Evolutionary conservation across 35 echinoderm and acorn worm species (phyloP), one percentile per base, ranked within the genome.

Genomic region (Patiria miniata): DNA sequence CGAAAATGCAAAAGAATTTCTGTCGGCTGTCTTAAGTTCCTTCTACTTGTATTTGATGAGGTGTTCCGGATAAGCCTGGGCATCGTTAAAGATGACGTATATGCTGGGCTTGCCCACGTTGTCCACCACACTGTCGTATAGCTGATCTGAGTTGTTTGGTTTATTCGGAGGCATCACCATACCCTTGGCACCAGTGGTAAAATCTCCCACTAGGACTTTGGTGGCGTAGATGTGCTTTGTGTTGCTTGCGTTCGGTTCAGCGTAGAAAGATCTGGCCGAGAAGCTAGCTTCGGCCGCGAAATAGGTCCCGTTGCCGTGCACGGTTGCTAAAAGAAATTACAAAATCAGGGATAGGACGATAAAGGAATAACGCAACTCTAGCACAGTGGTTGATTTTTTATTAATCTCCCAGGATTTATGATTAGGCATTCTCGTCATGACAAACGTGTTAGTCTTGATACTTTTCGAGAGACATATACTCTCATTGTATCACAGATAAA

Each of bases 1-100:
- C n/a, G n/a, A n/a, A n/a, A n/a, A n/a, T n/a, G n/a, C n/a, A n/a
- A n/a, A n/a, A n/a, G n/a, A n/a, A n/a, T n/a, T n/a, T n/a, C n/a
- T n/a, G n/a, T n/a, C n/a, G n/a, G n/a, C n/a, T n/a, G n/a, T n/a
- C n/a, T n/a, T n/a, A n/a, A n/a, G 18, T 79, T 79, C 73, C 38
- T 53, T 47, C 38, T 89, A 89, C 9, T 29, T 76, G 68, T 83
- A 90, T 57, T 79, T 90, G 38, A 90, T 81, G 6, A 90, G 61
- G 32, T 90, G 83, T 26, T 82, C 60, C 5, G 87, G 87, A 47
- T 90, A 90, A 1, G 87, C 87, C 59, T 90, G 87, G 17, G 58
- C 87, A 60, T 90, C 87, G 65, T 83, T 52, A 22, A 82, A 90
- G 39, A 81, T 83, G 2, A 90, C 87, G 51, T 68, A 39, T 10